phyloP scores from a whole-genome alignment of 2,888 invertebrate species.

The Hyposoter dolosus region DNA sequence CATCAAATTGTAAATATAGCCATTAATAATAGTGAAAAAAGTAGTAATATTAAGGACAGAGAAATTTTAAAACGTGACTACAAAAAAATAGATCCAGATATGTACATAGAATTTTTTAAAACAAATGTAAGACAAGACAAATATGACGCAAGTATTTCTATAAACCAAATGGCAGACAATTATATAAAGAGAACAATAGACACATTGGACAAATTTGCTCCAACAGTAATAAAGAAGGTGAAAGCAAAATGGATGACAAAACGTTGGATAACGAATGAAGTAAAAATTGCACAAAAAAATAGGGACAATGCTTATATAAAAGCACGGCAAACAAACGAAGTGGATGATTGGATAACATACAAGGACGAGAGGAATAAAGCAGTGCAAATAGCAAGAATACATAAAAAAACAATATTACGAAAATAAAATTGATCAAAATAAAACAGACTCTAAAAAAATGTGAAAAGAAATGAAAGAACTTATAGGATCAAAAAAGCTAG shows the following conservation, averaged over 20 bases:
- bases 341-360: slow-evolving; percentile 19
- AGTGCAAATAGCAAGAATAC: slow-evolving; percentile 13
- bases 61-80: slow-evolving; percentile 33
- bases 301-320: slow-evolving; percentile 30
- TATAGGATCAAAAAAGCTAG: slow-evolving; percentile 23
- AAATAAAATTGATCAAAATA: slow-evolving; percentile 36
- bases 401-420: slow-evolving; percentile 47
- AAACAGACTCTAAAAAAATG: slow-evolving; percentile 47
- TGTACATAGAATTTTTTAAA: slow-evolving; percentile 6
- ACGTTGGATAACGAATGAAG: slow-evolving; percentile 52
- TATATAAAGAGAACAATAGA: background rate
- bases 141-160: background rate
- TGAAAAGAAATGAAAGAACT: slow-evolving; percentile 39
- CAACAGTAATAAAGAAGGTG: slow-evolving; percentile 18
- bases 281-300: slow-evolving; percentile 21
- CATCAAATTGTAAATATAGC: slow-evolving; percentile 34
- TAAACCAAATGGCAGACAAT: background rate
- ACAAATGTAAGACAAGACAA: background rate
- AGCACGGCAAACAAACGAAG: slow-evolving; percentile 18
- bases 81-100: slow-evolving; percentile 30
- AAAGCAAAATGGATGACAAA: slow-evolving; percentile 43
- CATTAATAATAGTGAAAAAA: background rate
- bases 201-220: background rate
- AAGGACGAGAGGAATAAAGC: slow-evolving; percentile 15
- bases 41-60: slow-evolving; percentile 3